Evolutionary conservation across 2,888 invertebrate genomes (phyloP).

Genomic region (Dryocosmus kuriphilus): DNA sequence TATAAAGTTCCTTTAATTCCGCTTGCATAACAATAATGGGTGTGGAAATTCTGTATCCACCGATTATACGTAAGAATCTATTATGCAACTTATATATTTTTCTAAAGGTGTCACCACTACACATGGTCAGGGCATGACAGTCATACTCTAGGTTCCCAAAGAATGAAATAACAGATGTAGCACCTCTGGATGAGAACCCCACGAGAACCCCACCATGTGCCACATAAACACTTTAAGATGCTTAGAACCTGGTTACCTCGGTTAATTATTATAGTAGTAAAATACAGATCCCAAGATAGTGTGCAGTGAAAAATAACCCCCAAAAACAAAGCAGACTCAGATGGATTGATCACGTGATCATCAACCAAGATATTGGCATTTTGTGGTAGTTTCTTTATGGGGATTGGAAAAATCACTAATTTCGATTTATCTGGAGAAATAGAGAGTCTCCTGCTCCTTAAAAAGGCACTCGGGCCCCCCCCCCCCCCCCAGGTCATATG

Average conservation of each 20-base stretch:
- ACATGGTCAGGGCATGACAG: no score
- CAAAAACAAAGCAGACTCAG: slow-evolving; percentile 42
- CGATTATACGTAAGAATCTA: no score
- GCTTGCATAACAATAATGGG: no score
- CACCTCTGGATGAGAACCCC: slow-evolving; percentile 41
- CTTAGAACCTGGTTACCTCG: slow-evolving; percentile 38
- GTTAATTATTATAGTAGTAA: background rate
- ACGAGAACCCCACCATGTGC: slow-evolving; percentile 50
- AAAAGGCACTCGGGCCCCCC: no score
- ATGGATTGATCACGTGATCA: background rate
- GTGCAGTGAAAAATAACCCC: slow-evolving; percentile 42
- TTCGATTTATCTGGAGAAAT: slow-evolving; percentile 45
- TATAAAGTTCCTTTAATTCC: no score
- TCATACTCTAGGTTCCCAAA: background rate
- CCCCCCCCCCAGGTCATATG: background rate
- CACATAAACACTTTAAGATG: slow-evolving; percentile 44
- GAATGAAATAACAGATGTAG: background rate
- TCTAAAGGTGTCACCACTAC: no score
- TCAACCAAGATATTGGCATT: slow-evolving; percentile 19
- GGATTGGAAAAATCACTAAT: slow-evolving; percentile 45
- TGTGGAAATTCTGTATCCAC: no score
- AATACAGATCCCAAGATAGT: slow-evolving; percentile 40
- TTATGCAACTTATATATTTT: no score
- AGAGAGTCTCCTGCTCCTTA: background rate
- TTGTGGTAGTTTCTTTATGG: background rate